Conservation (phyloP, 2,797 vertebrate genomes). For the Melanotaenia maccullochi region DNA sequence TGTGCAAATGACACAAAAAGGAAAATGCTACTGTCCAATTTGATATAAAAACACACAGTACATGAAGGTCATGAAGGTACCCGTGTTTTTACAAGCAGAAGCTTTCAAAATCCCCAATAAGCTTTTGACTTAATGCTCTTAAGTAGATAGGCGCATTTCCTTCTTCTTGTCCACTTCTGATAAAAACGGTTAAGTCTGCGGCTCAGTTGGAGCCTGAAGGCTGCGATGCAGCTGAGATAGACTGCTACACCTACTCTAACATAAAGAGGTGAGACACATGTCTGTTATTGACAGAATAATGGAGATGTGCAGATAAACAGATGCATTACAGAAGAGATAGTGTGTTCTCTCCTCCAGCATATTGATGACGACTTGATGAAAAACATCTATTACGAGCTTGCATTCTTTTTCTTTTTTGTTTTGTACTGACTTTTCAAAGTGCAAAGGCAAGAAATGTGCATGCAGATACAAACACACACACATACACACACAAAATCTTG, state of each 20-base stretch:
- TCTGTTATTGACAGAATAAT: constrained; percentile 1
- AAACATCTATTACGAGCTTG: not conserved
- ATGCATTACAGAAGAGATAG: constrained; percentile 1
- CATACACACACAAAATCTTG: not conserved
- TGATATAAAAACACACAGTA: constrained; percentile 27
- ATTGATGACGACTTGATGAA: not conserved
- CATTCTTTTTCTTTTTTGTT: no score
- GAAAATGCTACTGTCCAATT: not conserved
- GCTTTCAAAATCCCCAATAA: constrained; percentile 6
- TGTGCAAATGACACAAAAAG: constrained; percentile 16
- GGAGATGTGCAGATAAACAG: not conserved
- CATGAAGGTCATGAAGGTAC: not conserved
- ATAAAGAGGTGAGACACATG: not conserved
- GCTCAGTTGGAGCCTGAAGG: not conserved
- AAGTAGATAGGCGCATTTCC: not conserved
- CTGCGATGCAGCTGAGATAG: not conserved
- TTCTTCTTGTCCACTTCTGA: not conserved
- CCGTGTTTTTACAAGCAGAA: not conserved
- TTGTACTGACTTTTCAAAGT: no score
- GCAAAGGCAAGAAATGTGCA: no score
- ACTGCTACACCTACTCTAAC: not conserved
- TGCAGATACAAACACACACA: not conserved
- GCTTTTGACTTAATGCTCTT: constrained; percentile 8
- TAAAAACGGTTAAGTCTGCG: not conserved
- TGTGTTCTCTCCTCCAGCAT: not conserved